phyloP scores from a whole-genome alignment of 2,113 vertebrate species.

The Petroica traversi region DNA sequence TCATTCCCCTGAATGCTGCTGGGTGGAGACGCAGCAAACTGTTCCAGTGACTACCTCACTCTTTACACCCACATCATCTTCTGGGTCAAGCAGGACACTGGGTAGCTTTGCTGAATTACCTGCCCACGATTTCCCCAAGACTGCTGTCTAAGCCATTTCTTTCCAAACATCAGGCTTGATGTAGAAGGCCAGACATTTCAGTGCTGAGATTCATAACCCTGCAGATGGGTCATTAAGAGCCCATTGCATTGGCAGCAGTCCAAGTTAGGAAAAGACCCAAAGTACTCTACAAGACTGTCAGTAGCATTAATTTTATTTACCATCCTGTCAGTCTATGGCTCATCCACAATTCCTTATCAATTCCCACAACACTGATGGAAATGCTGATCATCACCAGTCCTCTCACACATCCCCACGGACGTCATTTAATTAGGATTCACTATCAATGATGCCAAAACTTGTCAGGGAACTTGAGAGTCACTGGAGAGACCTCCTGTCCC shows the following conservation, averaged over 20 bases:
- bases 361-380: neutral
- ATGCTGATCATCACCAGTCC: neutral
- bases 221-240: neutral
- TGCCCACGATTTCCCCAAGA: neutral
- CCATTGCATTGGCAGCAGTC: neutral
- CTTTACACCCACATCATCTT: neutral
- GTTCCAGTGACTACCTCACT: neutral
- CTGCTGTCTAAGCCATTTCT: neutral
- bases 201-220: neutral
- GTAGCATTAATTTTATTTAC: slow-evolving; percentile 5
- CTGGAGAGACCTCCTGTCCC: neutral
- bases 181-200: neutral
- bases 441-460: neutral
- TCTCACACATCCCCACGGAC: neutral
- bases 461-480: neutral
- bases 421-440: slow-evolving; percentile 1
- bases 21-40: neutral
- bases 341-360: neutral
- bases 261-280: neutral
- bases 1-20: neutral
- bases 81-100: neutral
- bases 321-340: neutral
- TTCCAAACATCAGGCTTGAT: neutral
- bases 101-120: neutral
- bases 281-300: neutral